Percentiles rank a stretch among this genome's conserved stretches.
Conservation (phyloP, 2,888 invertebrate genomes). For the Adelognathus sp. region DNA sequence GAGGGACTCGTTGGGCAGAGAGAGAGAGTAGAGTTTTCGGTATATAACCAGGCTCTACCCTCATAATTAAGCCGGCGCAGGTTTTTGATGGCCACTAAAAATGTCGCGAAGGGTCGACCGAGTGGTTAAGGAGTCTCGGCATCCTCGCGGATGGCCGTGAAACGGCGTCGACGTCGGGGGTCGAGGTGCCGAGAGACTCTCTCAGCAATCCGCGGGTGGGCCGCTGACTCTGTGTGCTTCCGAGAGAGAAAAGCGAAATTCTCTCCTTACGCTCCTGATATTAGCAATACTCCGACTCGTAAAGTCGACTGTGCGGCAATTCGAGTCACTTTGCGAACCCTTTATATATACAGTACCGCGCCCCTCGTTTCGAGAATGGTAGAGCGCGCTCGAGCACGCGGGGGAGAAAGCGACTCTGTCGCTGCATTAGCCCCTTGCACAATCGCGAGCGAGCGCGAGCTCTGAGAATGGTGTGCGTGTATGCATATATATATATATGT, state of each 20-base stretch:
- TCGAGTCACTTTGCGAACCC: conserved; percentile 80
- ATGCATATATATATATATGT: no score
- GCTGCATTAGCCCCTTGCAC: neutral
- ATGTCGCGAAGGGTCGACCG: conserved; percentile 78
- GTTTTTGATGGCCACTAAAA: conserved; percentile 81
- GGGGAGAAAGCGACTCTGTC: neutral
- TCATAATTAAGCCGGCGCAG: conserved; percentile 79
- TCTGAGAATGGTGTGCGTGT: no score
- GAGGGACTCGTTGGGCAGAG: no score
- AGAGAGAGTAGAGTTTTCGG: conserved; percentile 39
- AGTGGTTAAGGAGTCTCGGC: conserved; percentile 76
- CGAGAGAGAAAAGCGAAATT: conserved; percentile 8
- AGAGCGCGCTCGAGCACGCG: neutral
- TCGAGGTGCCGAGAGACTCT: conserved; percentile 40
- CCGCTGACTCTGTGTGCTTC: conserved; percentile 41
- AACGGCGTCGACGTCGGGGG: conserved; percentile 39
- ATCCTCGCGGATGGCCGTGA: conserved; percentile 43
- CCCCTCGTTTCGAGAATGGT: conserved; percentile 28
- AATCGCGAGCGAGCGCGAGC: conserved; percentile 30
- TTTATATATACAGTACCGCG: conserved; percentile 76
- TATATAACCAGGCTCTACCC: conserved; percentile 50
- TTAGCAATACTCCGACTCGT: conserved; percentile 80
- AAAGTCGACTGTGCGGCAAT: conserved; percentile 78
- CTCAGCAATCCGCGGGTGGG: conserved; percentile 11
- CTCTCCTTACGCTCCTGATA: conserved; percentile 73